Evolutionary conservation across 2,888 invertebrate genomes (phyloP).

Genomic region (Tridacna crocea): DNA sequence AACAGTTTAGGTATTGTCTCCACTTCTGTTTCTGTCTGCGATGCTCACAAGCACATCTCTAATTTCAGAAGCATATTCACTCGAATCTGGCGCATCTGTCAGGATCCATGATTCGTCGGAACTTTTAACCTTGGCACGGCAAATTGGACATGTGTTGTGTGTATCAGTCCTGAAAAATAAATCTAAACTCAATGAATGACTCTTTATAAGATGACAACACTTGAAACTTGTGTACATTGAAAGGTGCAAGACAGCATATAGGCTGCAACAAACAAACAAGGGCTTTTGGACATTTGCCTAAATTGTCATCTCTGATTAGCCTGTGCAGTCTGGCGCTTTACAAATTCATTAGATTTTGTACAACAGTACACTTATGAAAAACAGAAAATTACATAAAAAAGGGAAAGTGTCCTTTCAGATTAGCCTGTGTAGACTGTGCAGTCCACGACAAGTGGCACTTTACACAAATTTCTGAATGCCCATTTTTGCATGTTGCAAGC

Average conservation of each 20-base stretch:
- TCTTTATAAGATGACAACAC: background rate
- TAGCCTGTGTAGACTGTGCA: no score
- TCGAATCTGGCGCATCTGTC: constrained; percentile 79
- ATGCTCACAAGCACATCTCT: constrained; percentile 80
- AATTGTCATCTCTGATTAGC: no score
- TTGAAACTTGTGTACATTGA: background rate
- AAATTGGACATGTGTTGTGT: constrained; percentile 90
- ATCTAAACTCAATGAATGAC: background rate
- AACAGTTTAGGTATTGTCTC: constrained; percentile 26
- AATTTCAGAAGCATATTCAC: constrained; percentile 80
- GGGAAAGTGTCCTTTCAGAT: no score
- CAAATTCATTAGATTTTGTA: no score
- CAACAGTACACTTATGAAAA: no score
- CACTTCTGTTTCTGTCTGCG: constrained; percentile 71
- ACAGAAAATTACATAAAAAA: no score
- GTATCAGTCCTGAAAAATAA: constrained; percentile 87
- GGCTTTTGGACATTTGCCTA: no score
- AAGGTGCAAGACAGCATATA: no score
- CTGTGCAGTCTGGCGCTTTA: no score
- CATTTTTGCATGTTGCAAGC: no score
- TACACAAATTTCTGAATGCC: no score
- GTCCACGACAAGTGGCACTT: no score
- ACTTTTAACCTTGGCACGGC: constrained; percentile 87
- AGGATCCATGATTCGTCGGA: constrained; percentile 86
- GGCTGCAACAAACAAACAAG: background rate